These are phyloP conservation scores for Saguinus midas DNA, from an alignment of 2,113 vertebrate species.

Conservation along the genomic window DNA sequence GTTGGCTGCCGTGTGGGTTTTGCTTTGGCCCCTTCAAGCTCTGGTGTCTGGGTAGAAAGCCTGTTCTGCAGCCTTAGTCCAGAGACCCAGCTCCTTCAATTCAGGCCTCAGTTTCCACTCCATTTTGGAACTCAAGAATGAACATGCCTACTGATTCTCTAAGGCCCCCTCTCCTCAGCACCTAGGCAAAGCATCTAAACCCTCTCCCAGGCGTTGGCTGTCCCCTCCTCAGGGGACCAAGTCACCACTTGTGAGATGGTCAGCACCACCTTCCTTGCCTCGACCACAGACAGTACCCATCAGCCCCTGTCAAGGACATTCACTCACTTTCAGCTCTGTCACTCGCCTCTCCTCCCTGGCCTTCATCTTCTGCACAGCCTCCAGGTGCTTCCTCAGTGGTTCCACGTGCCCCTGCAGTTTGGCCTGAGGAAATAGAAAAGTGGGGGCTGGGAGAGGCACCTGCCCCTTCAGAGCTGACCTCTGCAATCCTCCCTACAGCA, in stretches of 20 bases:
- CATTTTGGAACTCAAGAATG: background rate
- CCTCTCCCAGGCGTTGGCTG: background rate
- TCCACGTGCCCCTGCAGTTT: conserved; percentile 84
- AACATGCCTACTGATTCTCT: background rate
- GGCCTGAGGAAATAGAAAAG: conserved; percentile 65
- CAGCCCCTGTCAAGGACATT: background rate
- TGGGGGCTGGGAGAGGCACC: background rate
- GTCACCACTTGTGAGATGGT: background rate
- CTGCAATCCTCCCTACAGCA: background rate
- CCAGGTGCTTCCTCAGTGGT: conserved; percentile 81
- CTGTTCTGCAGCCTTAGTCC: background rate
- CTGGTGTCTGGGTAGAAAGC: background rate
- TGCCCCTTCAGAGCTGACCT: background rate
- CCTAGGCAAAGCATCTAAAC: background rate
- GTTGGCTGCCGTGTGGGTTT: background rate
- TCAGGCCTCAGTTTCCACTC: background rate
- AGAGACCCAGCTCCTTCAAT: background rate
- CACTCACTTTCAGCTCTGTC: conserved; percentile 79
- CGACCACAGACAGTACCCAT: background rate
- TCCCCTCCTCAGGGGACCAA: background rate
- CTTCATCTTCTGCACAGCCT: conserved; percentile 82
- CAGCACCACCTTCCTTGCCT: background rate
- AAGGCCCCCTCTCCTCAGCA: background rate
- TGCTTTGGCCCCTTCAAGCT: background rate
- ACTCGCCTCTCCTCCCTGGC: conserved; percentile 82